Conservation (phyloP, 2,113 vertebrate species). For the Upupa epops region DNA sequence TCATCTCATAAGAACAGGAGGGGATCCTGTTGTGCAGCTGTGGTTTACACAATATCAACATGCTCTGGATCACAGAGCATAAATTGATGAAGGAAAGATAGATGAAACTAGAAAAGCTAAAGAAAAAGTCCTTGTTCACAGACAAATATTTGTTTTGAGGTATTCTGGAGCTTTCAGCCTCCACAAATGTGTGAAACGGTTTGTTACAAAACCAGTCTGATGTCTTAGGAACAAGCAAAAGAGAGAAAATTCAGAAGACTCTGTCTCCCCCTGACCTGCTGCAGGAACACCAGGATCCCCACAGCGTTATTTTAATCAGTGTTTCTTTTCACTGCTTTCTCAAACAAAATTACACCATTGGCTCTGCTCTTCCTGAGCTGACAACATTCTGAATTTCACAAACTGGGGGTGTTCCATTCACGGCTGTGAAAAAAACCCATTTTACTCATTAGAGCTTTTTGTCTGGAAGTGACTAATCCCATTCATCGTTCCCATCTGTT, state of each 20-base stretch:
- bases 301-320: not conserved
- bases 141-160: not conserved
- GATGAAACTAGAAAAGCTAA: not conserved
- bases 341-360: not conserved
- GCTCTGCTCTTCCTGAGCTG: constrained; percentile 19
- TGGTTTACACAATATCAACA: not conserved
- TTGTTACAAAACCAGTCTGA: not conserved
- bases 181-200: not conserved
- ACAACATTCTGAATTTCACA: not conserved
- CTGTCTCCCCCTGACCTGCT: not conserved
- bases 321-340: not conserved
- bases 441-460: constrained; percentile 43
- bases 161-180: not conserved
- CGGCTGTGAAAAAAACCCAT: not conserved
- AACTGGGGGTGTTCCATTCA: not conserved
- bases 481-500: constrained; percentile 44
- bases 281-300: constrained; percentile 19
- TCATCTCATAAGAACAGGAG: not conserved
- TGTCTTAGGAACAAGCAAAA: not conserved
- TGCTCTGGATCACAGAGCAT: too few relatives aligned
- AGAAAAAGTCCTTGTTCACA: not conserved
- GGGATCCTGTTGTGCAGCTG: not conserved
- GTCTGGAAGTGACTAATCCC: constrained; percentile 25
- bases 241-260: not conserved
- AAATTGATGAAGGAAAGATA: not conserved